Base-by-base conservation (phyloP, 2,113 vertebrate species). In the Danionella cerebrum region DNA sequence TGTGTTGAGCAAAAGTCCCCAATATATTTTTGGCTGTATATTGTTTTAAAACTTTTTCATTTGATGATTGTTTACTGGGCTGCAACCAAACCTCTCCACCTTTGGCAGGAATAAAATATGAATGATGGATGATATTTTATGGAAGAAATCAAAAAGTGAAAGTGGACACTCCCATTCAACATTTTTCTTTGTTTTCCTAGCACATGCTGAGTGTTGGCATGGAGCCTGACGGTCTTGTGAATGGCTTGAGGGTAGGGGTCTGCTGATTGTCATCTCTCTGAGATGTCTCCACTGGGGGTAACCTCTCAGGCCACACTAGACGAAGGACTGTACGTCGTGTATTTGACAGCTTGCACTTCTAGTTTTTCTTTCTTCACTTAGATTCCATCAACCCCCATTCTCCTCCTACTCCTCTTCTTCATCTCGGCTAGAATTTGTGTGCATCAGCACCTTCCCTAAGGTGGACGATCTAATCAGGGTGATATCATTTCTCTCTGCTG, bases 371-470 rank as follows among this genome's bases (percentile, higher is more conserved):
- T 27, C 13, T 25, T 1, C 25, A 6, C 3, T n/a, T n/a, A n/a
- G n/a, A n/a, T n/a, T 4, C 9, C 41, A 1, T 2, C 21, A 11
- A 1, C 24, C 48, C 7, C 24, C n/a, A 7, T 14, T 14, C n/a
- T 9, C 42, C 14, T 51, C 4, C 9, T n/a, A 16, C 4, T 27
- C 38, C 11, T 59, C 41, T 25, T 54, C 45, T 27, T 21, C 13
- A 6, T 59, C 80, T 83, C 89, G 85, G 82, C 78, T 80, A 79
- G 86, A 85, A 85, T 86, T 86, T 83, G 85, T 86, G 71, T 81
- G 81, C 81, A 85, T 89, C 88, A 87, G 85, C 86, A 86, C 79
- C 82, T 89, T 87, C 84, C 81, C 81, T 82, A 84, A 84, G 83
- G 84, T 85, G 80, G 82, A 79, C 81, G 84, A 88, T 89, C 79